Percentiles rank a stretch among this genome's conserved stretches.
phyloP scores from a whole-genome alignment of 2,797 vertebrate genomes.

The Austrolebias charrua region DNA sequence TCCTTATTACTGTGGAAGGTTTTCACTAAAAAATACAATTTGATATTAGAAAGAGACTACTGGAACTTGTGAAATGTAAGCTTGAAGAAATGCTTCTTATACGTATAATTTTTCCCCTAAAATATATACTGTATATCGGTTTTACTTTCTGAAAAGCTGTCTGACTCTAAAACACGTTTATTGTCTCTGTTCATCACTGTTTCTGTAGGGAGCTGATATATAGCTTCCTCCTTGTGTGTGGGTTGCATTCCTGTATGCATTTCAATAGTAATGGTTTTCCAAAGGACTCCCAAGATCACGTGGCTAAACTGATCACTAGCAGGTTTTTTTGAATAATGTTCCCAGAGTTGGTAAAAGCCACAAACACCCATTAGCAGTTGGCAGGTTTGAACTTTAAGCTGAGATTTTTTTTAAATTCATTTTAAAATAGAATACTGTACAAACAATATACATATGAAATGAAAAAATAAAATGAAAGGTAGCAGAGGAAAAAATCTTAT shows the following conservation, averaged over 20 bases:
- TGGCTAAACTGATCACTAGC: background rate
- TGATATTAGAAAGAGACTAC: background rate
- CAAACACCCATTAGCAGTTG: background rate
- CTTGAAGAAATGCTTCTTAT: background rate
- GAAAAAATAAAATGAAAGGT: no score
- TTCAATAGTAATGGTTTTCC: background rate
- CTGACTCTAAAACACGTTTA: background rate
- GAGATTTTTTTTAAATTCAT: background rate
- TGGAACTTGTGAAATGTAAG: background rate
- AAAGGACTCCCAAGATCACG: background rate
- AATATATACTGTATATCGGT: no score
- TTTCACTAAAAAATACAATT: background rate
- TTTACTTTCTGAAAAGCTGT: background rate
- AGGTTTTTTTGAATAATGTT: background rate
- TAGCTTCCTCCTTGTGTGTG: background rate
- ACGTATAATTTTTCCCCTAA: no score
- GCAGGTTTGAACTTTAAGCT: background rate
- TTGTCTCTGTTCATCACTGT: conserved; percentile 1
- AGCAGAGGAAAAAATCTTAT: no score
- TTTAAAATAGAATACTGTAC: no score
- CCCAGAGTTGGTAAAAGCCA: background rate
- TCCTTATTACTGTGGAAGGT: conserved; percentile 26
- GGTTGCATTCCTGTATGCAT: conserved; percentile 3
- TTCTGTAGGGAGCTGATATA: conserved; percentile 1
- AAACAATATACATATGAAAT: no score